Base-by-base conservation (phyloP, 1,140 invertebrate species). In the Leucophenga varia region DNA sequence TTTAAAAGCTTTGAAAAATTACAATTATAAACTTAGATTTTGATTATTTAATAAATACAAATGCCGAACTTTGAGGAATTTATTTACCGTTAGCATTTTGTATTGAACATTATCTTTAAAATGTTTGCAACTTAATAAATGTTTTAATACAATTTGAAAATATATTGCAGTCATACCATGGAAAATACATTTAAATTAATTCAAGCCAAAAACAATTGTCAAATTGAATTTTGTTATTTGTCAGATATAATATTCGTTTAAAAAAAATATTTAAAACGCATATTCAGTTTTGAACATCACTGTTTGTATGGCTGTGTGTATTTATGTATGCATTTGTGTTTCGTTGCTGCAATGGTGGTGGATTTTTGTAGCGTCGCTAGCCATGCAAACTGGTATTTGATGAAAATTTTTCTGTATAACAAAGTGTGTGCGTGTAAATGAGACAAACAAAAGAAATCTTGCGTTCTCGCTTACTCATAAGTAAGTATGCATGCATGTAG, bases 331-430 rank as follows among this genome's bases (percentile, higher is more conserved):
- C n/a, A n/a, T n/a, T n/a, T n/a, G n/a, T n/a, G n/a, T n/a, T n/a
- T n/a, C n/a, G n/a, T 30, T 43, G 45, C 52, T 51, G 52, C 43
- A 49, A 51, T 49, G n/a, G n/a, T n/a, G n/a, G n/a, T n/a, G n/a
- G 59, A 43, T 50, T 56, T 50, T 10, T 34, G 7, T 43, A 37
- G 50, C 43, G 55, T 55, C 57, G 57, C 57, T 57, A 52, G 40
- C 10, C 12, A 43, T 51, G 43, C 21, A 64, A 61, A 64, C 61
- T 54, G 54, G 61, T 65, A 61, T 44, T 51, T 40, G 52, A 22
- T 16, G 41, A 65, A 61, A 47, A 56, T 3, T 37, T 65, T 65
- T 65, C 61, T 65, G 58, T 65, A 65, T 65, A 65, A 57, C 36
- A 57, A 55, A 54, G 59, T 56, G 47, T 30, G 28, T 21, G 49